Conservation (phyloP, 2,797 vertebrate species). For the Nyctalus aviator region DNA sequence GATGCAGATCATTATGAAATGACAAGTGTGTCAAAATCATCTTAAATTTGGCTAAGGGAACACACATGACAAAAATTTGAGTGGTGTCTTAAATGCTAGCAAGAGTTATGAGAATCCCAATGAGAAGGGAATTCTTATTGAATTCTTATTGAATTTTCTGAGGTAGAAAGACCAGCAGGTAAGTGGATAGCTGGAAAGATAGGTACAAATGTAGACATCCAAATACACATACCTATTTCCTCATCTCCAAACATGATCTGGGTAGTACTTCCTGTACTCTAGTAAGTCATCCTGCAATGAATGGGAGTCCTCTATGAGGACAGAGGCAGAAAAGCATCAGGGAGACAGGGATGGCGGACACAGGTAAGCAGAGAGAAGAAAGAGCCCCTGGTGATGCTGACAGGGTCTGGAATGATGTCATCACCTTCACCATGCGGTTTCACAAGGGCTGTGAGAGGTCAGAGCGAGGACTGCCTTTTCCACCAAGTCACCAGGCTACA, state of each 20-base stretch:
- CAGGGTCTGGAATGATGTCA: background rate
- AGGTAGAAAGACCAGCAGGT: background rate
- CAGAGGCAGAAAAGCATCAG: background rate
- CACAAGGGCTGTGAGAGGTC: background rate
- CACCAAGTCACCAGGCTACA: background rate
- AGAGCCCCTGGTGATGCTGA: background rate
- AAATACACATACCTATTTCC: background rate
- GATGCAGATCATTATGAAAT: background rate
- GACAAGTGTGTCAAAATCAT: background rate
- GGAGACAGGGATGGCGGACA: background rate
- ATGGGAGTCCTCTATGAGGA: background rate
- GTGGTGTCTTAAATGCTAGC: background rate
- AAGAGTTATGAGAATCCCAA: background rate
- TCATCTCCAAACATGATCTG: background rate
- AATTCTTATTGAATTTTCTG: background rate
- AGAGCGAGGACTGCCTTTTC: background rate
- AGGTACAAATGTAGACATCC: background rate
- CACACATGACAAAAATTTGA: background rate
- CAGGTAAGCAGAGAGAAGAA: background rate
- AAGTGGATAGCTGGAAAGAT: background rate
- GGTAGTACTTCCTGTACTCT: background rate
- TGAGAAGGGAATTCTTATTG: background rate
- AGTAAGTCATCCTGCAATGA: background rate
- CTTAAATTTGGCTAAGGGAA: conserved; percentile 4
- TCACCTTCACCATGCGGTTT: too few relatives aligned